Base-by-base conservation (phyloP, 2,888 invertebrate genomes). In the Cremastinae sp. region DNA sequence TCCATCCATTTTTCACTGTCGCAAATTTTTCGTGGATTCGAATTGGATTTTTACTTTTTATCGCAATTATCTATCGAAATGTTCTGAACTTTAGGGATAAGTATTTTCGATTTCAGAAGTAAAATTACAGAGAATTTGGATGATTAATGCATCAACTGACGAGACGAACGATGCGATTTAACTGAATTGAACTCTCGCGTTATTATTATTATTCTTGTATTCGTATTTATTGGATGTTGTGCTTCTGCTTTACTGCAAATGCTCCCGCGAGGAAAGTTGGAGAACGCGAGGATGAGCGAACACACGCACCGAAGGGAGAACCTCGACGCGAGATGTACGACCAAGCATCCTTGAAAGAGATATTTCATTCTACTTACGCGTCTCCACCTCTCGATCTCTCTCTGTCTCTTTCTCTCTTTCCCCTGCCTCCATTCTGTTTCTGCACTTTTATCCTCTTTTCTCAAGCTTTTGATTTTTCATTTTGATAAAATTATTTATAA, bases 51-150 rank as follows among this genome's bases (percentile, higher is more conserved):
- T 53, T 22, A 3, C 12, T n/a, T n/a, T n/a, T n/a, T n/a, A n/a
- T n/a, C n/a, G n/a, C n/a, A n/a, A n/a, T n/a, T n/a, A n/a, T n/a
- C n/a, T n/a, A n/a, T n/a, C n/a, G n/a, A n/a, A n/a, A n/a, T n/a
- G n/a, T n/a, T n/a, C n/a, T n/a, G n/a, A n/a, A n/a, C n/a, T n/a
- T n/a, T n/a, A n/a, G n/a, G n/a, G n/a, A n/a, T n/a, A n/a, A n/a
- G n/a, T n/a, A n/a, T n/a, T n/a, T n/a, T n/a, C n/a, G n/a, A n/a
- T n/a, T n/a, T n/a, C n/a, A 61, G 83, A 87, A 83, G 86, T 86
- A 87, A 82, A 85, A 81, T 86, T 86, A 86, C 84, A 84, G 85
- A 81, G 76, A 83, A 84, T 86, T 87, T 83, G 86, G 86, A 84
- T 87, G 88, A 87, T 87, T 87, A 87, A 87, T 87, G 86, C 83